These are phyloP conservation scores for Miltochrista miniata DNA, from an alignment of 2,888 invertebrate genomes.

Conservation along the genomic window DNA sequence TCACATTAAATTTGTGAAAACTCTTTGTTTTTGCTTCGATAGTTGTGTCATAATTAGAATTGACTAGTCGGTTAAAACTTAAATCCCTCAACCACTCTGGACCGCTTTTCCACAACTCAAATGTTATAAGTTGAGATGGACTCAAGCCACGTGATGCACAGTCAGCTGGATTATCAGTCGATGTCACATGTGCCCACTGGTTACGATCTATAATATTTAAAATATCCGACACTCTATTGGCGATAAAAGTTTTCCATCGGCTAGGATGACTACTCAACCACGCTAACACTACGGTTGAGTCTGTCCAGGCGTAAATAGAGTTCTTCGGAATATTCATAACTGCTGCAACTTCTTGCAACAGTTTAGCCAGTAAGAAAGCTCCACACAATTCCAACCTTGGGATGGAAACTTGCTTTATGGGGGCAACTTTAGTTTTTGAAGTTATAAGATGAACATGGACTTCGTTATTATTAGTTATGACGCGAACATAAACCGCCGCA, in stretches of 20 bases:
- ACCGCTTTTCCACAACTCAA: no score
- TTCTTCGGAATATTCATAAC: not conserved
- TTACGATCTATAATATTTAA: no score
- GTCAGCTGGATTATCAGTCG: no score
- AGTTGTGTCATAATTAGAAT: not conserved
- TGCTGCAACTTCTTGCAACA: not conserved
- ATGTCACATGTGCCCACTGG: no score
- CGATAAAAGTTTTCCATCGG: not conserved
- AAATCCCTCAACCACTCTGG: no score
- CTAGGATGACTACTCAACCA: no score
- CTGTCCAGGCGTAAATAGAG: not conserved
- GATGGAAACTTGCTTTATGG: slow-evolving; percentile 1
- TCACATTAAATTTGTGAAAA: no score
- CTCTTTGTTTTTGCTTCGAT: not conserved
- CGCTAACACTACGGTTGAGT: not conserved
- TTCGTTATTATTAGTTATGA: not conserved
- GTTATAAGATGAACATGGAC: not conserved
- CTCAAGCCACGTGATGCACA: no score
- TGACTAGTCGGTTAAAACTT: no score
- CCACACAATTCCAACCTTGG: slow-evolving; percentile 8
- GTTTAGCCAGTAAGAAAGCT: not conserved
- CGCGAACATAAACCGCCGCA: not conserved
- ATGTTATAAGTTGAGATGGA: no score
- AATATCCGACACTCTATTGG: not conserved
- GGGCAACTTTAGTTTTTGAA: slow-evolving; percentile 3